Conservation (phyloP, 2,797 vertebrate genomes). For the Enteromius argenteus region DNA sequence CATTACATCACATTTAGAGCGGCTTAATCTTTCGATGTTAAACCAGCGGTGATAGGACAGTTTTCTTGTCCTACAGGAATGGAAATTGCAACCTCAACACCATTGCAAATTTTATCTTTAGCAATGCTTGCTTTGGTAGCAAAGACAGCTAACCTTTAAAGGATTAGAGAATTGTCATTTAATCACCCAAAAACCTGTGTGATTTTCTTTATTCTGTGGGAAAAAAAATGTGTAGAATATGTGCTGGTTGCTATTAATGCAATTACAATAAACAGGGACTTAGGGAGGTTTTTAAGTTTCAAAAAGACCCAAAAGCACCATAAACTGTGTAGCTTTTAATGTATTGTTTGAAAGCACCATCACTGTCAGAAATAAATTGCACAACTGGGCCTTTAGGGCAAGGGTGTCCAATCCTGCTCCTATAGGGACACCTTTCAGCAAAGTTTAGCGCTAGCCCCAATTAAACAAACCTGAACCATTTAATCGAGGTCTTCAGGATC, state of each 20-base stretch:
- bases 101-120: background rate
- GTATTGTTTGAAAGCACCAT: background rate
- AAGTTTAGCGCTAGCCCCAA: background rate
- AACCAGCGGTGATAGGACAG: slow-evolving; percentile 9
- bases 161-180: background rate
- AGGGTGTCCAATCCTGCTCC: background rate
- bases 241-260: too few species aligned
- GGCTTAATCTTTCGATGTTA: slow-evolving; percentile 26
- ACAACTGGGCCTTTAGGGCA: background rate
- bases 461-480: slow-evolving; percentile 5
- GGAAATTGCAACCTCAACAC: background rate
- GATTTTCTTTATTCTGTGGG: background rate
- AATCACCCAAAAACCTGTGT: background rate
- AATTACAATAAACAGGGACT: background rate
- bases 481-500: background rate
- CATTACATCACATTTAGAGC: slow-evolving; percentile 44
- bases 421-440: background rate
- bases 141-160: background rate
- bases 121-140: background rate
- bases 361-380: slow-evolving; percentile 3
- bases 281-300: background rate
- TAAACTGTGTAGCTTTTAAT: background rate
- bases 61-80: slow-evolving; percentile 19
- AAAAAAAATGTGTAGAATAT: background rate
- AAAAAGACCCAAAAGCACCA: background rate